These are phyloP conservation scores for Calliopsis andreniformis DNA, from an alignment of 1,140 invertebrate genomes.

Conservation along the genomic window DNA sequence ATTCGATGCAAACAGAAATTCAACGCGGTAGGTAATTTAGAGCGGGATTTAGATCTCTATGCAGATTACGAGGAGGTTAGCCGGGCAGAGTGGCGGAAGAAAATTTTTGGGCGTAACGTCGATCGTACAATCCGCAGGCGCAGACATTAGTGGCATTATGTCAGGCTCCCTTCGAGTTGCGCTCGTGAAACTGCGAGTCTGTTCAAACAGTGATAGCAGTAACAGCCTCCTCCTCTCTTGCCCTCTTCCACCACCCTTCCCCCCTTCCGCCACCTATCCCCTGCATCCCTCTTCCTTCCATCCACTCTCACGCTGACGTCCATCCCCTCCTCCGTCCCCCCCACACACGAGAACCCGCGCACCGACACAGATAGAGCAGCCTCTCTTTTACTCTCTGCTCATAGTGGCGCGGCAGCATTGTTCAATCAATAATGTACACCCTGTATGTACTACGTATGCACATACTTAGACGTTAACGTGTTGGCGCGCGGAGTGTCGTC, in stretches of 20 bases:
- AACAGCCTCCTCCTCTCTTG: slow-evolving; percentile 71
- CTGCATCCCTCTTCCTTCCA: slow-evolving; percentile 46
- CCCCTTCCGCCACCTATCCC: not conserved
- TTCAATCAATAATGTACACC: slow-evolving; percentile 72
- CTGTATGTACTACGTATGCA: slow-evolving; percentile 57
- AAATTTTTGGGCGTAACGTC: slow-evolving; percentile 42
- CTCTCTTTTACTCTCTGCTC: slow-evolving; percentile 55
- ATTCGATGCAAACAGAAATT: not conserved
- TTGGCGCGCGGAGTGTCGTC: slow-evolving; percentile 26
- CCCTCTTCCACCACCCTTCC: slow-evolving; percentile 33
- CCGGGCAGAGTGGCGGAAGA: not conserved
- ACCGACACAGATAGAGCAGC: slow-evolving; percentile 22
- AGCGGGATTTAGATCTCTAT: not conserved
- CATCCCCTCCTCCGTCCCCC: slow-evolving; percentile 10
- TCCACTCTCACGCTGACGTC: slow-evolving; percentile 8
- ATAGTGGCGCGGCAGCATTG: slow-evolving; percentile 53
- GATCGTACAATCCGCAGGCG: slow-evolving; percentile 60
- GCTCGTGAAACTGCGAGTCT: slow-evolving; percentile 78
- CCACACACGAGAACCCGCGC: not conserved
- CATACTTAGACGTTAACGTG: slow-evolving; percentile 54
- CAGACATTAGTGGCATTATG: slow-evolving; percentile 74
- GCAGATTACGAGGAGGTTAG: slow-evolving; percentile 8
- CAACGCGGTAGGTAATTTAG: not conserved
- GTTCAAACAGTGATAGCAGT: slow-evolving; percentile 81
- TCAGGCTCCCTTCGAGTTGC: slow-evolving; percentile 71